Evolutionary conservation across 2,888 invertebrate species (phyloP), one percentile per base, ranked within the genome.

Genomic region (Galeopsomyia nigrocyanea): DNA sequence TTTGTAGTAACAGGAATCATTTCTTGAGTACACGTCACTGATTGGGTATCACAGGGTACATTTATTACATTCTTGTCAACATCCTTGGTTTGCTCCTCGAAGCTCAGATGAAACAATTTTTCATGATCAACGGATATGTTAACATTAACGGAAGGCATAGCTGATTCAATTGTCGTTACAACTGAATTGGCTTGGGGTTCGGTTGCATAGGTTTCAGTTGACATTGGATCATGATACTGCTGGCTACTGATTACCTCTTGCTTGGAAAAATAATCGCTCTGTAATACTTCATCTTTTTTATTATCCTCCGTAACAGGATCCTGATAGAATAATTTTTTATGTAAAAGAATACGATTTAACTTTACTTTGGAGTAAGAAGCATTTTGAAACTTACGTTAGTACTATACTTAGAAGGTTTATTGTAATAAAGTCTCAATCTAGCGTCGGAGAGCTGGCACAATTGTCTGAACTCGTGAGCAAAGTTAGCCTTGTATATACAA

Each of bases 381-480:
- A 50, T 2, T 53, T n/a, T 26, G 14, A 9, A 46, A 77, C 79
- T 71, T 80, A 85, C 85, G 71, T 76, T 78, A 19, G 79, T 77
- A 76, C 80, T 81, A 70, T 75, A 77, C 74, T 78, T 82, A 3
- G 78, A 73, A 56, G 85, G 84, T 74, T 86, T 86, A 72, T 84
- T 84, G 63, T 83, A 86, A 72, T 82, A 82, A 71, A 85, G 79
- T 72, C 85, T 76, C 50, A 86, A 76, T 72, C 82, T 81, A 46
- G 84, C 78, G 68, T 86, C 86, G 9, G 86, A 86, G 53, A 83
- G 81, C 75, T 86, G 86, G 73, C 86, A 86, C 56, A 84, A 82
- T 53, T 85, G 83, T 49, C 86, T 81, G 75, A 86, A 86, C 72
- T 86, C 86, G 61, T 85, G 82, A 17, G 85, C 85, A 22, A 85